A percentile compares a stretch with the other conserved stretches of the same genome.
phyloP scores from a whole-genome alignment of 2,113 vertebrate species.

The Aphyosemion australe region DNA sequence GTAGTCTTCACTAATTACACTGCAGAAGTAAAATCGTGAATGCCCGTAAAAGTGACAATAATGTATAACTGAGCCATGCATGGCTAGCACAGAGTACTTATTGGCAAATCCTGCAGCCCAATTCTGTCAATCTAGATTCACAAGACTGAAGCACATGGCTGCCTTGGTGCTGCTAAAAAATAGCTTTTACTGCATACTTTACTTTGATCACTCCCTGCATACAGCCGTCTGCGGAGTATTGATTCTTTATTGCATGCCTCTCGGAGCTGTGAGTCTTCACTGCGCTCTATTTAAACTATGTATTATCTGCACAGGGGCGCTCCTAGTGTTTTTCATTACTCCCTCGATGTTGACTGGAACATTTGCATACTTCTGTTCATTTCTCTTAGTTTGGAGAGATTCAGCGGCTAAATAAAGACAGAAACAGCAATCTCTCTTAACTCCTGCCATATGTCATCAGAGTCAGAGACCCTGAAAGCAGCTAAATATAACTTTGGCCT shows the following conservation, averaged over 20 bases:
- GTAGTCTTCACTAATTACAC: conserved; percentile 10
- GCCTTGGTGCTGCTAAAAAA: conserved; percentile 37
- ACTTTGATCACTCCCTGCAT: conserved; percentile 54
- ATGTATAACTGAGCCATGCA: neutral
- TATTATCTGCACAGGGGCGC: conserved; percentile 27
- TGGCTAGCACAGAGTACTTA: conserved; percentile 18
- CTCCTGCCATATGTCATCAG: conserved; percentile 29
- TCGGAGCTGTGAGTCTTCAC: conserved; percentile 33
- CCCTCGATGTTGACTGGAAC: conserved; percentile 26
- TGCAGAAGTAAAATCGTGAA: conserved; percentile 5
- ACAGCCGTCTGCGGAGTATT: conserved; percentile 43
- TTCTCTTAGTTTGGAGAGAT: conserved; percentile 25
- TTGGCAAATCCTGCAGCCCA: conserved; percentile 46
- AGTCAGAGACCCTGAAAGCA: conserved; percentile 36
- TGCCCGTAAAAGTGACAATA: conserved; percentile 16
- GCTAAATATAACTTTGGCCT: conserved; percentile 41
- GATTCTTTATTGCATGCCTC: conserved; percentile 50
- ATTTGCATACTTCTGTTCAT: conserved; percentile 33
- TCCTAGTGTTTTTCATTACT: conserved; percentile 36
- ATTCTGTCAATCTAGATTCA: conserved; percentile 61
- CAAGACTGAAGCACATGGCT: conserved; percentile 33
- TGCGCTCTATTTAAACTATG: conserved; percentile 48
- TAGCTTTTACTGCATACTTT: conserved; percentile 55
- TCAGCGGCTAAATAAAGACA: conserved; percentile 24
- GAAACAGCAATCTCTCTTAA: conserved; percentile 35